These are phyloP conservation scores for Pheosia tremula DNA, from an alignment of 2,888 invertebrate species.

Conservation along the genomic window DNA sequence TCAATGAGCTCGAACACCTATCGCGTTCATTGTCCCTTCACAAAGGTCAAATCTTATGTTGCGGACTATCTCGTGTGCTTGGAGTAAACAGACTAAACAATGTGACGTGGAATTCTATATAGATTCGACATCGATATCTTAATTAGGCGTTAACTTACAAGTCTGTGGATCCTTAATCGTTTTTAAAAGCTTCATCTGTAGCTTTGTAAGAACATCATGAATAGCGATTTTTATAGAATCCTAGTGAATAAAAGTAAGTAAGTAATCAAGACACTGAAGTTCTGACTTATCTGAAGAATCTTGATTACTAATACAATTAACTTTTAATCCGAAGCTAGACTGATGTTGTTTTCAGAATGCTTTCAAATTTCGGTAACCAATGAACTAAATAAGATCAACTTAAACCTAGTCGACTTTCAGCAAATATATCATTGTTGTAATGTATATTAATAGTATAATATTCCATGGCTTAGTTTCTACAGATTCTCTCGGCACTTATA, in stretches of 20 bases:
- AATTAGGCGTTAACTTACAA: neutral
- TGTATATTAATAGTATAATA: neutral
- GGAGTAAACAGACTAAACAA: slow-evolving; percentile 11
- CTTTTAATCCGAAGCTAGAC: too few species aligned
- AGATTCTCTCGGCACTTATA: slow-evolving; percentile 1
- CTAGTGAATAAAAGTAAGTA: too few species aligned
- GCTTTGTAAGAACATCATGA: too few species aligned
- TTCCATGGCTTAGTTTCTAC: neutral
- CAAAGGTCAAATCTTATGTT: slow-evolving; percentile 67
- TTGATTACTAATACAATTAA: too few species aligned
- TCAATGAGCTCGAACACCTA: slow-evolving; percentile 66
- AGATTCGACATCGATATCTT: neutral
- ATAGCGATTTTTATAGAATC: too few species aligned
- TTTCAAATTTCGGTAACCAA: neutral
- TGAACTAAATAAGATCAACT: neutral
- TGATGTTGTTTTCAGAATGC: too few species aligned
- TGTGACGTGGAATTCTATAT: neutral
- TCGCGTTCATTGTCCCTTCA: slow-evolving; percentile 66
- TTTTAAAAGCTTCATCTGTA: too few species aligned
- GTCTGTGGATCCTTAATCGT: neutral
- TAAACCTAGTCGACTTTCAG: neutral
- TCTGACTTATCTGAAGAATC: too few species aligned
- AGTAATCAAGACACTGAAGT: too few species aligned
- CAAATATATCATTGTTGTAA: neutral
- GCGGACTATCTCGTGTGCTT: slow-evolving; percentile 32